phyloP scores from a whole-genome alignment of 2,113 vertebrate genomes.

The Mesembrinibis cayennensis region DNA sequence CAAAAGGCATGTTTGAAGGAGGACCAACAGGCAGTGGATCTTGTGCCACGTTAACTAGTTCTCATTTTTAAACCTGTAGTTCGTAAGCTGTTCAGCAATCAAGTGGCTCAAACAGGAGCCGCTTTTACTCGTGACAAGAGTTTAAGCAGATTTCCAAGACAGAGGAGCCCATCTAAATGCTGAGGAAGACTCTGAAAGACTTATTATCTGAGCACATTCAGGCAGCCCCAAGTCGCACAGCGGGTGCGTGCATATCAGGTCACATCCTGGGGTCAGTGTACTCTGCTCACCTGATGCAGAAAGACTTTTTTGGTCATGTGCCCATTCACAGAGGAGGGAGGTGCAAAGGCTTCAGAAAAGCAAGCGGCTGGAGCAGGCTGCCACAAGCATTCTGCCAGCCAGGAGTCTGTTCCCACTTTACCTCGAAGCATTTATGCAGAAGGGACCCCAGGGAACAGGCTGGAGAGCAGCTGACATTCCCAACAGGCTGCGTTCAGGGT shows the following conservation, averaged over 20 bases:
- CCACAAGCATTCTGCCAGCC: neutral
- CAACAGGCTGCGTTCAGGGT: rapidly evolving
- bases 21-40: neutral
- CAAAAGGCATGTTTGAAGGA: neutral
- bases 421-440: neutral
- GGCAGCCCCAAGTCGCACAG: neutral
- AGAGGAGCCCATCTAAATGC: neutral
- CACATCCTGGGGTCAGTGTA: neutral
- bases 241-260: rapidly evolving
- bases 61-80: neutral
- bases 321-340: neutral
- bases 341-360: neutral
- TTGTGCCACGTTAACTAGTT: neutral
- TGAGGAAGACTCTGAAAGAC: neutral
- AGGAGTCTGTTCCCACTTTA: neutral
- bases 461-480: neutral
- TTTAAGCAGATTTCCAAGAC: neutral
- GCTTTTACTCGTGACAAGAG: neutral
- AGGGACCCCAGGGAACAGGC: neutral
- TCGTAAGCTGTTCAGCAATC: neutral
- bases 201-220: neutral
- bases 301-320: neutral
- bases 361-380: neutral
- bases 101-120: neutral
- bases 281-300: neutral